Conservation (phyloP, 2,888 invertebrate genomes). For the Thumatha senex region DNA sequence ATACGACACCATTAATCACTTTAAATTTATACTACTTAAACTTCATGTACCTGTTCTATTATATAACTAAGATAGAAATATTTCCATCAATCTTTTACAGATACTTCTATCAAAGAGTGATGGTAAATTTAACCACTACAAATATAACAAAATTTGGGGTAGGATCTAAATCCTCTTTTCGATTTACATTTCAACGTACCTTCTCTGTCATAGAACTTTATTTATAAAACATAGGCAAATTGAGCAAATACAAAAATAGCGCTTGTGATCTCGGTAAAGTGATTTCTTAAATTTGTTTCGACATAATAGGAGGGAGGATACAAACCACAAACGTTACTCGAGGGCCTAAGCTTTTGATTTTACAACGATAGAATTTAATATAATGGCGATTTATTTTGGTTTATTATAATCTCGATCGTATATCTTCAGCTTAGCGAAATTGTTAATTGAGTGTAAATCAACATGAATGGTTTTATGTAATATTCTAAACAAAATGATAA, state of each 20-base stretch:
- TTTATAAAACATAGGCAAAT: background rate
- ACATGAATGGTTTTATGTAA: background rate
- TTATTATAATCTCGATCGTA: constrained; percentile 4
- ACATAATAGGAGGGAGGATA: constrained; percentile 24
- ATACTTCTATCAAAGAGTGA: background rate
- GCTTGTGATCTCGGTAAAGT: constrained; percentile 17
- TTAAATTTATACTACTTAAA: constrained; percentile 53
- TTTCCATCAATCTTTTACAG: no score
- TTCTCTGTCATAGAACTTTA: background rate
- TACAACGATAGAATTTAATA: constrained; percentile 8
- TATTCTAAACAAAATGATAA: no score
- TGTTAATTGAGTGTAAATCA: background rate
- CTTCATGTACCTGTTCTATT: constrained; percentile 32
- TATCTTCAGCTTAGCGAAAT: background rate
- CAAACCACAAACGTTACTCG: constrained; percentile 25
- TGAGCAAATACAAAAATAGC: constrained; percentile 18
- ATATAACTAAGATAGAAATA: constrained; percentile 2
- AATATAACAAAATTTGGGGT: background rate
- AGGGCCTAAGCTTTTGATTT: constrained; percentile 27
- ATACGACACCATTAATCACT: constrained; percentile 74
- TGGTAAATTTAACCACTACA: background rate
- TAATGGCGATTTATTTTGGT: constrained; percentile 4
- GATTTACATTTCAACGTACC: background rate
- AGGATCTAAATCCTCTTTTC: background rate
- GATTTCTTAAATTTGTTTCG: constrained; percentile 21